Conservation (phyloP, 1,140 invertebrate genomes). For the Pseudomyrmex sp. region DNA sequence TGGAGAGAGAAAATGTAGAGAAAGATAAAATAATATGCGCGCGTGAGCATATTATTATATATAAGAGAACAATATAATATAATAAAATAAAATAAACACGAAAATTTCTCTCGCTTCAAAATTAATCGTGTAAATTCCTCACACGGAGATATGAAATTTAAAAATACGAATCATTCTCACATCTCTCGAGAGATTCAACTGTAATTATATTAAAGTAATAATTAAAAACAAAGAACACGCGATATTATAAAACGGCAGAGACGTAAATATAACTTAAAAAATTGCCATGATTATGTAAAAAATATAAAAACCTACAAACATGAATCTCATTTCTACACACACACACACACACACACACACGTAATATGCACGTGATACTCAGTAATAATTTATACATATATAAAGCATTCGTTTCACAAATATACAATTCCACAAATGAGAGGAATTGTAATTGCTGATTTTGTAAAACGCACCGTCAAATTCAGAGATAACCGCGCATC, state of each 20-base stretch:
- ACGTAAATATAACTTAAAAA: not conserved
- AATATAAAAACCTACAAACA: too few species aligned
- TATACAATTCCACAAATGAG: slow-evolving; percentile 21
- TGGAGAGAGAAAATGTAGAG: not conserved
- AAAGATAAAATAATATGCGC: too few species aligned
- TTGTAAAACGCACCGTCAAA: not conserved
- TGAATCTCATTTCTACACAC: too few species aligned
- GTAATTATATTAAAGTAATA: too few species aligned
- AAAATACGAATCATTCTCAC: not conserved
- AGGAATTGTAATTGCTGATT: not conserved
- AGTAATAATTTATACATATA: too few species aligned
- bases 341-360: too few species aligned
- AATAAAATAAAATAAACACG: not conserved
- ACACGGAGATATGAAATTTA: not conserved
- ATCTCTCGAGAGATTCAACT: not conserved
- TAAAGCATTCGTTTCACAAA: not conserved
- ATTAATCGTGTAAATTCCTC: not conserved
- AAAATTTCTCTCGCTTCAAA: not conserved
- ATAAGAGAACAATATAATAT: too few species aligned
- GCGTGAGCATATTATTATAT: too few species aligned
- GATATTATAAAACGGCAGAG: not conserved
- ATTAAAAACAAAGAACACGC: too few species aligned
- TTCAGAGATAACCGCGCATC: not conserved
- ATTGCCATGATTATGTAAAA: not conserved
- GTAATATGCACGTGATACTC: too few species aligned